Evolutionary conservation across 2,797 vertebrate species (phyloP), one percentile per base, ranked within the genome.

Genomic region (Apogon talboti): DNA sequence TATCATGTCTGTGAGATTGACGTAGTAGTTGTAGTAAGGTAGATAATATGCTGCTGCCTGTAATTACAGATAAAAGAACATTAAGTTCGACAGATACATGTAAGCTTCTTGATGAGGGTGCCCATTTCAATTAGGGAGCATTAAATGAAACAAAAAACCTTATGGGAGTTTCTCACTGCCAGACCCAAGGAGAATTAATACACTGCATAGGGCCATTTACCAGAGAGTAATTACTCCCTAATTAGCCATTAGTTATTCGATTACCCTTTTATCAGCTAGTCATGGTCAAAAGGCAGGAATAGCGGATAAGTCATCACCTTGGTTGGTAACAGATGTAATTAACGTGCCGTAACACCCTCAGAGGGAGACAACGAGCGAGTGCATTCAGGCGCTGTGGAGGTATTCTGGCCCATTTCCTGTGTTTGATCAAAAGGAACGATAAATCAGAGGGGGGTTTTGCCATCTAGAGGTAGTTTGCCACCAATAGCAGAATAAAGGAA

Each of bases 191-290:
- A 91, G 89, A 91, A 92, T 93, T 93, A 92, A 93, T 92, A 87
- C 76, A 82, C 81, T 89, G 85, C 69, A 82, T 83, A 82, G 90
- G 86, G 71, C 88, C 93, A 91, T 92, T 93, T 92, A 91, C 84
- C 85, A 79, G 75, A 63, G 71, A 87, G 76, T 92, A 94, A 95
- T 94, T 93, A 93, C 89, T 85, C 85, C 84, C 90, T 94, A 93
- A 95, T 94, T 93, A 93, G 60, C 89, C 88, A 91, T 93, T 91
- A 93, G 91, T 93, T 93, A 93, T 94, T 92, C 84, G 90, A 95
- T 94, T 94, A 94, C 81, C 90, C 89, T 87, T 93, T 93, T 91
- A 91, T 94, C 92, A 93, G 89, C 92, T 92, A 91, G 92, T 92
- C 91, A 92, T 88, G 86, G 92, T 89, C 86, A 92, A 85, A 89